Evolutionary conservation across 2,113 vertebrate genomes (phyloP).

Genomic region (Rafetus swinhoei): DNA sequence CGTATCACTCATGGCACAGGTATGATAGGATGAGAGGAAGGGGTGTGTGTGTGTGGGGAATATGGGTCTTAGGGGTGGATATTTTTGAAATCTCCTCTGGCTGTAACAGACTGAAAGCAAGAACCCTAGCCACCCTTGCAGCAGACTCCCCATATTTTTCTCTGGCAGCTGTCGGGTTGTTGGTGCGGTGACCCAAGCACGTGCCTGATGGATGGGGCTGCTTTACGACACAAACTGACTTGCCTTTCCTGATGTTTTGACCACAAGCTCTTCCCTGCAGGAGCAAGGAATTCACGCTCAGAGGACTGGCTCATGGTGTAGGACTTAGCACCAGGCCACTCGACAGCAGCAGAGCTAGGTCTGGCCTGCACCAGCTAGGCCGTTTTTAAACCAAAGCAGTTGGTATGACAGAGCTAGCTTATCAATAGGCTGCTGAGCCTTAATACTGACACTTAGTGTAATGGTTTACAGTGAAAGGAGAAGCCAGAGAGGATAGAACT

Average conservation of each 20-base stretch:
- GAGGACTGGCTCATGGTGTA: conserved; percentile 53
- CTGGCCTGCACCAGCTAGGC: conserved; percentile 51
- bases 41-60: not conserved
- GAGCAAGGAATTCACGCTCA: conserved; percentile 64
- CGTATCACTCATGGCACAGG: conserved; percentile 28
- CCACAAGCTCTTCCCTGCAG: conserved; percentile 20
- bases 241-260: conserved; percentile 15
- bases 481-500: not conserved
- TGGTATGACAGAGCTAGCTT: conserved; percentile 79
- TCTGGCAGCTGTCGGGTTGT: not conserved
- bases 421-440: conserved; percentile 80
- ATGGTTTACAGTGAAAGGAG: conserved; percentile 59
- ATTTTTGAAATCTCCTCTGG: conserved; percentile 4
- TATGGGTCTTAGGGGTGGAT: conserved; percentile 59
- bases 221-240: not conserved
- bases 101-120: conserved; percentile 36
- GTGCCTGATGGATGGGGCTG: not conserved
- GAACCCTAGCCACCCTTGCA: not conserved
- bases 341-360: conserved; percentile 60
- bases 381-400: conserved; percentile 30
- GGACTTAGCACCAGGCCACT: conserved; percentile 61
- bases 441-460: conserved; percentile 85
- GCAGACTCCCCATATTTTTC: not conserved
- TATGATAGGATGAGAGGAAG: conserved; percentile 49
- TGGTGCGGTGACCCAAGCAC: conserved; percentile 22